Evolutionary conservation across 2,888 invertebrate species (phyloP), one percentile per base, ranked within the genome.

Genomic region (Himalopsyche kuldschensis): DNA sequence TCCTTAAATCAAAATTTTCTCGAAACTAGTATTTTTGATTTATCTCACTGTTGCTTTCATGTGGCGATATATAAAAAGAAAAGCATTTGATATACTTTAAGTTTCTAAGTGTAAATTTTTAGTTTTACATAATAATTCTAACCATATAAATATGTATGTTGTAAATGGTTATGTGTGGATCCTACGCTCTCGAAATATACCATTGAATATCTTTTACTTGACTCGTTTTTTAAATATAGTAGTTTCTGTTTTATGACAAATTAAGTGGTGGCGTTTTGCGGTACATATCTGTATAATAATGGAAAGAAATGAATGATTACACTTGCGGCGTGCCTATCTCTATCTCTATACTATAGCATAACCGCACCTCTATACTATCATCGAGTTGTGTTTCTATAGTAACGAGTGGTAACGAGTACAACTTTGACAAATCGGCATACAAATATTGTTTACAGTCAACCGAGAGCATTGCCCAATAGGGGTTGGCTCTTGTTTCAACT

Each of bases 361-460:
- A 20, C 55, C 55, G 55, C 55, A 55, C 55, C 20, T 55, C 24
- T n/a, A 48, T 20, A 55, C 55, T 55, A 55, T 55, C 32, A 75
- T 31, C 17, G 32, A 31, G 75, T 75, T 24, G 32, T 75, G 75
- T 75, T n/a, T 24, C 75, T 27, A 75, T 75, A 27, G 32, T 32
- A 75, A 75, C 75, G 31, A 10, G 75, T 75, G 15, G 32, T 32
- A 75, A 75, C 75, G 31, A 10, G 75, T 32, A 75, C 17, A 75
- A 75, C 30, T 32, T 75, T 75, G 31, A 30, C 75, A 30, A 75
- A 75, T 27, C 75, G 31, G 27, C 32, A 75, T 32, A 75, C 20
- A 75, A 75, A 75, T 75, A 55, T 75, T 75, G 75, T 75, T 75
- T 75, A 75, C 75, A 31, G 75, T 75, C 75, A 20, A 32, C 32